Evolutionary conservation across 2,797 vertebrate genomes (phyloP), one percentile per base, ranked within the genome.

Genomic region (Urophycis tenuis): DNA sequence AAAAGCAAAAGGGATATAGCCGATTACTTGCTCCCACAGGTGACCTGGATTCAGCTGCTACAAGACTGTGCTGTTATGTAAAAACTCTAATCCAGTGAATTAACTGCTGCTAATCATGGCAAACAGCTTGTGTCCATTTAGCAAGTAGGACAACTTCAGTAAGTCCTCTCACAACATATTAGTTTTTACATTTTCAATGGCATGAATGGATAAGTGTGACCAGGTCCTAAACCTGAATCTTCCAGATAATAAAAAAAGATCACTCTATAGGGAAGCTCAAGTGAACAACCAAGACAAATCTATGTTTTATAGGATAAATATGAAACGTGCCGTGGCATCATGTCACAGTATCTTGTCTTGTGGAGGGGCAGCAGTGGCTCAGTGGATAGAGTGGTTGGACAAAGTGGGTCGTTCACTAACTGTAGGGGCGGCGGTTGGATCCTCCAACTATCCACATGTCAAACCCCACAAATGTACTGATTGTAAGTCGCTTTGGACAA

Each of bases 91-190:
- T 69, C 31, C 72, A 19, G 31, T 39, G 74, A 53, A 80, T 80
- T 33, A 84, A 79, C 82, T 15, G 45, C 75, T 75, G 74, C 81
- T 88, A 90, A 92, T 90, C 84, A 83, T 81, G 72, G 75, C 32
- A 39, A 89, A 79, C 75, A 77, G 83, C 78, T 90, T 88, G 85
- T 74, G 79, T 77, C 73, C 19, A 75, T 79, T 79, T 71, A 77
- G 72, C 79, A 83, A 85, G 73, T 70, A 75, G 74, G 74, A 41
- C 60, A 25, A 73, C 3, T 39, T 29, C n/a, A 29, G 60, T 67
- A 19, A 67, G 11, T 29, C 60, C 60, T 12, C 25, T 25, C 10
- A 25, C 9, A 29, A 67, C 60, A 67, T 60, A n/a, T 60, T 14
- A 2, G 3, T 60, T 14, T 4, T 35, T 73, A 73, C 77, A 80